Base-by-base conservation (phyloP, 2,797 vertebrate genomes). In the Argentina silus region DNA sequence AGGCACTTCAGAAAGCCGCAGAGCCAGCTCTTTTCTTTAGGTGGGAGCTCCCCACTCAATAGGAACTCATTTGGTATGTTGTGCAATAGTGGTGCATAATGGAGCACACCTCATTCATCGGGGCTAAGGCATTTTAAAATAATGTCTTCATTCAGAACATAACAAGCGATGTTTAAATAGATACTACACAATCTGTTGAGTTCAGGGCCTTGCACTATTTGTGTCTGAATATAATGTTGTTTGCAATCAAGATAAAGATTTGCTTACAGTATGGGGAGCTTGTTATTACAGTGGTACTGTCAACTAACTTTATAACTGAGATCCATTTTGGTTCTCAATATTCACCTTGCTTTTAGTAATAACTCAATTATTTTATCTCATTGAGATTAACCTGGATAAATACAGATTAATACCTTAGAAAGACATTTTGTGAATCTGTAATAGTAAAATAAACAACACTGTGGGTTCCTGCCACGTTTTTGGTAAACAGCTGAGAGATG, bases 11-110 rank as follows among this genome's bases (percentile, higher is more conserved):
- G 83, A 79, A 75, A 83, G 78, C 84, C 55, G 14, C 78, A 70
- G 48, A 87, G 87, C 81, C 82, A 85, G 83, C 81, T 82, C 81
- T 88, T 74, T 84, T 83, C 77, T 87, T 87, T 87, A 83, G 80
- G 79, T 83, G 83, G 83, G 83, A 86, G 87, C 81, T 79, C 71
- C 81, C 21, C 45, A 82, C 83, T 92, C 89, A 88, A 91, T 88
- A 85, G 89, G 78, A 89, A 86, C 89, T 90, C 84, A 90, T 93
- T 91, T 91, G 86, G 85, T 75, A 78, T 87, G 85, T 87, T 89
- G 85, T 91, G 88, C 92, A 91, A 92, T 92, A 89, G 87, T 88
- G 81, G 76, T 69, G 74, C 87, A 91, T 89, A 92, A 92, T 91
- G 75, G 90, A 85, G 79, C 85, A 78, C 85, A 84, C 87, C 87